Base-by-base conservation (phyloP, 2,113 vertebrate genomes). In the Bambusicola thoracicus region DNA sequence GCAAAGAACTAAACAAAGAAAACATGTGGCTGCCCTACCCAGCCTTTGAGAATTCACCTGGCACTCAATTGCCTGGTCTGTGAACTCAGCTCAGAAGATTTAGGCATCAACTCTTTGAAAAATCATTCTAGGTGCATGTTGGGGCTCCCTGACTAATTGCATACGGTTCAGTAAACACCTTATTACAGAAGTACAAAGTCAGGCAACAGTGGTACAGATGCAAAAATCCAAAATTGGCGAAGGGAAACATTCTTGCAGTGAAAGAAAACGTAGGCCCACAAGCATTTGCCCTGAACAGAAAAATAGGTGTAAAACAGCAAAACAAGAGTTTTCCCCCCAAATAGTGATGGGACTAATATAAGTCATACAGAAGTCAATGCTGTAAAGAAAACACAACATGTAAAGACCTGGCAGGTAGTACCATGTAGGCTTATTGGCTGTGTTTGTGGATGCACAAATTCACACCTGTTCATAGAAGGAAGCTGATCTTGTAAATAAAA, bases 1-100 rank as follows among this genome's bases (percentile, higher is more conserved):
- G 88, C 70, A 88, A 83, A 79, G 51, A 87, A 91, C 82, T 86
- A 96, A 91, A 93, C 85, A 96, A 93, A 95, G 29, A 46, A 68
- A 40, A 68, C 29, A 29, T 55, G 72, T 32, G 40, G 66, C 43
- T 59, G 69, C 59, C 59, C 81, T 85, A n/a, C 70, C 8, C 34
- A 49, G 72, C n/a, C 73, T 93, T 69, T 85, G 76, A 77, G 41
- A 29, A 25, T 79, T 97, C 87, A 96, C 88, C 90, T 92, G 95
- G 77, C 4, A 4, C 90, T 86, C 92, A 96, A 72, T 90, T 94
- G 76, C 91, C 36, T 83, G 65, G 48, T 81, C 93, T 63, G 81
- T 81, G 74, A 63, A 66, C 38, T 43, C 53, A 82, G 34, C 38
- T 53, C 36, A 36, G 59, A 87, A 48, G 18, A 3, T 2, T 40